These are phyloP conservation scores for Crepidodera aurea DNA, from an alignment of 2,888 invertebrate genomes.

Conservation along the genomic window DNA sequence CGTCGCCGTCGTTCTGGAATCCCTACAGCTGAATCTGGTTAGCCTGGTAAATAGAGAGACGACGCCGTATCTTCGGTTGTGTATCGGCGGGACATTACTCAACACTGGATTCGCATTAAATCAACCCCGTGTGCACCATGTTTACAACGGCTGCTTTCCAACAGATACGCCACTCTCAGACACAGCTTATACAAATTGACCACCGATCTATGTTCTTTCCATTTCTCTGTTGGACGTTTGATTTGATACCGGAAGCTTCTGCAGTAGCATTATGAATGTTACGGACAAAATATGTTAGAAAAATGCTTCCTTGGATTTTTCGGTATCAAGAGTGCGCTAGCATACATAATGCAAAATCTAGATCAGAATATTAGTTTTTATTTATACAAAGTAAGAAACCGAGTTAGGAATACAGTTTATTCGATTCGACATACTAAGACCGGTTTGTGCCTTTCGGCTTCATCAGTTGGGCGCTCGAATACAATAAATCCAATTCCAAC, in stretches of 20 bases:
- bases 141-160: conserved; percentile 38
- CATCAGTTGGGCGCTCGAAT: no score
- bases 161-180: conserved; percentile 28
- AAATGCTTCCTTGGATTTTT: no score
- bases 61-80: conserved; percentile 32
- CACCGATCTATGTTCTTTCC: conserved; percentile 18
- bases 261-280: not conserved
- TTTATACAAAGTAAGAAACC: no score
- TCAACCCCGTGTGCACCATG: conserved; percentile 36
- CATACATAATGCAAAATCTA: no score
- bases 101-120: conserved; percentile 40
- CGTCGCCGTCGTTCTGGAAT: conserved; percentile 27
- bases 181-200: conserved; percentile 24
- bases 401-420: no score
- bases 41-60: conserved; percentile 29
- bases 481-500: no score
- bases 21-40: conserved; percentile 33
- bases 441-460: no score
- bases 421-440: no score
- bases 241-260: conserved; percentile 3
- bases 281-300: no score
- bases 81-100: conserved; percentile 40
- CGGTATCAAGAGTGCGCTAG: no score
- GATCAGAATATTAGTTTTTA: no score
- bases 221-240: conserved; percentile 12